These are phyloP conservation scores for Aplocera efformata DNA, from an alignment of 2,888 invertebrate genomes.

Conservation along the genomic window DNA sequence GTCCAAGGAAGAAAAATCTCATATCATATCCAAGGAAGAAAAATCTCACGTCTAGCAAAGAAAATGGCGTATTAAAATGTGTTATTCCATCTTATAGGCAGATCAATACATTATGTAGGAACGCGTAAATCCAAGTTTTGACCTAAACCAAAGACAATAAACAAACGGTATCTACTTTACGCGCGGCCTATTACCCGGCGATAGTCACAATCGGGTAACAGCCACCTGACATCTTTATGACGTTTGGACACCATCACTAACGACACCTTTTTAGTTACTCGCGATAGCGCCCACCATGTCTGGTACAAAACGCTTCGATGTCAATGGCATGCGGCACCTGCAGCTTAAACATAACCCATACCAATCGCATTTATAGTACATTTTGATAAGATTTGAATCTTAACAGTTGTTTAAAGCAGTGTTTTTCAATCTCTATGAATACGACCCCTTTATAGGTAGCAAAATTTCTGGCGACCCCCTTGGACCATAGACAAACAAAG, in stretches of 20 bases:
- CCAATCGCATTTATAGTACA: conserved; percentile 12
- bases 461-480: too few relatives aligned
- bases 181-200: conserved; percentile 45
- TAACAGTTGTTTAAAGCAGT: too few relatives aligned
- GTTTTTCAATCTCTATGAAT: too few relatives aligned
- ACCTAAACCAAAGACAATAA: conserved; percentile 18
- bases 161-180: conserved; percentile 49
- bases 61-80: too few relatives aligned
- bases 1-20: too few relatives aligned
- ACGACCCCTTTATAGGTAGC: too few relatives aligned
- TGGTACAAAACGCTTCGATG: conserved; percentile 61
- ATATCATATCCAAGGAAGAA: too few relatives aligned
- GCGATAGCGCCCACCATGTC: conserved; percentile 63
- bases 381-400: conserved; percentile 3
- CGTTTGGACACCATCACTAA: conserved; percentile 79
- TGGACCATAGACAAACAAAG: too few relatives aligned
- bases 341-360: conserved; percentile 18
- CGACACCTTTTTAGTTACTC: conserved; percentile 80
- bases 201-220: conserved; percentile 76
- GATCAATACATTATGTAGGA: too few relatives aligned
- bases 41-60: too few relatives aligned
- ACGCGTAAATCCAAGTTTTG: conserved; percentile 12
- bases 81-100: too few relatives aligned
- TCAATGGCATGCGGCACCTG: conserved; percentile 51
- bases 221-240: conserved; percentile 78